Percentiles rank a stretch among this genome's conserved stretches.
Conservation (phyloP, 2,113 vertebrate species). For the Corvus cornix region DNA sequence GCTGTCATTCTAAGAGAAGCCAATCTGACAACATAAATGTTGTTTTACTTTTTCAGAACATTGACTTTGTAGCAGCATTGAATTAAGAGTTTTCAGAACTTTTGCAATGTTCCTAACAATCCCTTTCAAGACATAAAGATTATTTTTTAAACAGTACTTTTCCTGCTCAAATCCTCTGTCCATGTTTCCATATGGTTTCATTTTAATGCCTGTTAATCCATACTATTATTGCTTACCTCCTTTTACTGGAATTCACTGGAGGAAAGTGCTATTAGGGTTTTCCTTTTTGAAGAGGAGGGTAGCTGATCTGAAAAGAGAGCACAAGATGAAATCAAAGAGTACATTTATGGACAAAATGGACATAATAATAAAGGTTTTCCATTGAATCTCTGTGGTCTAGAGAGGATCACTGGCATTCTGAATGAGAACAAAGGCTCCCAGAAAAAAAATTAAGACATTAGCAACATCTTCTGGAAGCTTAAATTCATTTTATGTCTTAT, state of each 20-base stretch:
- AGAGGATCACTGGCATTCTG: neutral
- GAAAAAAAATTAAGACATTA: neutral
- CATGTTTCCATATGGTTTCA: conserved; percentile 45
- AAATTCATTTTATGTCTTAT: neutral
- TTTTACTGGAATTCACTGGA: conserved; percentile 21
- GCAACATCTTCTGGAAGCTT: neutral
- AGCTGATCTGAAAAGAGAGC: conserved; percentile 10
- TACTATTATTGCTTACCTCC: neutral
- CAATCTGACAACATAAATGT: neutral
- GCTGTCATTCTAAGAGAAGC: neutral
- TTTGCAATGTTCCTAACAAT: neutral
- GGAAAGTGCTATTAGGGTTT: conserved; percentile 4
- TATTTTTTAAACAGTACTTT: conserved; percentile 52
- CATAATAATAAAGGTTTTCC: neutral
- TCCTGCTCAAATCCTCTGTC: neutral
- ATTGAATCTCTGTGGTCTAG: neutral
- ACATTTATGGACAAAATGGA: conserved; percentile 23
- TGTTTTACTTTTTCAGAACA: neutral
- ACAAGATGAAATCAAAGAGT: neutral
- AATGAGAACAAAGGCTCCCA: neutral
- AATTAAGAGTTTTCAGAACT: conserved; percentile 20
- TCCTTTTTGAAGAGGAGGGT: neutral
- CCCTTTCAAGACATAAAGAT: conserved; percentile 1
- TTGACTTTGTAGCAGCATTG: neutral
- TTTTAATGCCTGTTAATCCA: conserved; percentile 13